Percentiles rank a stretch among this genome's conserved stretches.
Evolutionary conservation across 2,888 invertebrate species (phyloP).

Genomic region (Rhagonycha fulva): DNA sequence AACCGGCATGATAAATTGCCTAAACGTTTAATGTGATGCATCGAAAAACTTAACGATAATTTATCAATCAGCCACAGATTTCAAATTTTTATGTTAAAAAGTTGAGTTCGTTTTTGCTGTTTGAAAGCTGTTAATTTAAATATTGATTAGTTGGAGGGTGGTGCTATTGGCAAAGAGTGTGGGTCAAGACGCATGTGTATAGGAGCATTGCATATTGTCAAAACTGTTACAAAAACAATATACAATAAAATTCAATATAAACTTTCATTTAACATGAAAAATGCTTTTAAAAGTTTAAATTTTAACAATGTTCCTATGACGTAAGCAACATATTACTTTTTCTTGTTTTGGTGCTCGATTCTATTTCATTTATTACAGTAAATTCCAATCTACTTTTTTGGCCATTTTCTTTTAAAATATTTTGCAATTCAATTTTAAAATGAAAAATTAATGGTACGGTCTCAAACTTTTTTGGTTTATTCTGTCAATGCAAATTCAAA

Average conservation of each 20-base stretch:
- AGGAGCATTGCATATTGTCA: not conserved
- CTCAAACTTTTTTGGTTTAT: too few species aligned
- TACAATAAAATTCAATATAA: not conserved
- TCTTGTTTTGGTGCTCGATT: not conserved
- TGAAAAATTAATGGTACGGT: not conserved
- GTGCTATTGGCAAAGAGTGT: conserved; percentile 23
- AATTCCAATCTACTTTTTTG: too few species aligned
- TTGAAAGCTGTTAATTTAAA: conserved; percentile 31
- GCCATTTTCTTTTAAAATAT: too few species aligned
- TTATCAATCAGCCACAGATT: not conserved
- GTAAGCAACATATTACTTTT: not conserved
- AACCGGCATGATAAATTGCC: not conserved
- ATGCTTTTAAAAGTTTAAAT: not conserved
- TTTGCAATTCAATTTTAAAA: too few species aligned
- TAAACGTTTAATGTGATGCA: not conserved
- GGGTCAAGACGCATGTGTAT: conserved; percentile 29
- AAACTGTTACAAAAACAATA: not conserved
- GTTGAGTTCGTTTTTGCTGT: conserved; percentile 18
- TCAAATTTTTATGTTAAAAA: conserved; percentile 6
- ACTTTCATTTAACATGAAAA: not conserved
- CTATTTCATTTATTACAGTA: too few species aligned
- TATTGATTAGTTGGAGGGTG: conserved; percentile 33
- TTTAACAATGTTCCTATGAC: not conserved
- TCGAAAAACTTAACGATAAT: not conserved
- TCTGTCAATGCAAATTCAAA: not conserved